Conservation (phyloP, 2,888 invertebrate species). For the Bellardia pandia region DNA sequence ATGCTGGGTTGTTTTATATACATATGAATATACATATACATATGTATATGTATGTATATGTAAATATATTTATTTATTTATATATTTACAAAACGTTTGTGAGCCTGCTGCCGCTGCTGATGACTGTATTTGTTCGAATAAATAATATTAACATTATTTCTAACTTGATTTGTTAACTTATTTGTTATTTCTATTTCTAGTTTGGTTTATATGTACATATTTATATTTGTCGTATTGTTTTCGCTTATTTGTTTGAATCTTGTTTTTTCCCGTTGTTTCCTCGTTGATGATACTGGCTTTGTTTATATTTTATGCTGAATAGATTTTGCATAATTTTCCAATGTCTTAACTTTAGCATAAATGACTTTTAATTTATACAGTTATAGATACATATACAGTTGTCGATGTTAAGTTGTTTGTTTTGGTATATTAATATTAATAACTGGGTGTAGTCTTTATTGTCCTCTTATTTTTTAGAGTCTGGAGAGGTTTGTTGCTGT, state of each 20-base stretch:
- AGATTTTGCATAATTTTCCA: slow-evolving; percentile 44
- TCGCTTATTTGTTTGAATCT: slow-evolving; percentile 12
- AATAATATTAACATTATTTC: slow-evolving; percentile 59
- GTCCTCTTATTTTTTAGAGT: no score
- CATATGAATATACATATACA: no score
- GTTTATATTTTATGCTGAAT: slow-evolving; percentile 14
- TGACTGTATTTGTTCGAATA: slow-evolving; percentile 54
- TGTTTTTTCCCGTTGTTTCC: slow-evolving; percentile 3
- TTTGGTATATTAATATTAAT: no score
- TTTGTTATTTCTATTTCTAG: slow-evolving; percentile 32
- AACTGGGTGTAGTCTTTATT: no score
- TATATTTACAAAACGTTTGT: neutral
- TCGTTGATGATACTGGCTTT: neutral
- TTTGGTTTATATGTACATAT: slow-evolving; percentile 15
- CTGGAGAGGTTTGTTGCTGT: no score
- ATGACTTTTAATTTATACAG: slow-evolving; percentile 37
- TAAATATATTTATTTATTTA: no score
- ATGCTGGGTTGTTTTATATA: slow-evolving; percentile 18
- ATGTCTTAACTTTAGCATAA: slow-evolving; percentile 44
- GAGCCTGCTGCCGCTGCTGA: neutral
- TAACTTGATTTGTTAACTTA: slow-evolving; percentile 62
- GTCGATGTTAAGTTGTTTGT: neutral
- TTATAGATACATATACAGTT: slow-evolving; percentile 6
- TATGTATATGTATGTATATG: no score
- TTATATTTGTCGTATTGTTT: slow-evolving; percentile 13